Base-by-base conservation (phyloP, 2,888 invertebrate genomes). In the Hecatera dysodea region DNA sequence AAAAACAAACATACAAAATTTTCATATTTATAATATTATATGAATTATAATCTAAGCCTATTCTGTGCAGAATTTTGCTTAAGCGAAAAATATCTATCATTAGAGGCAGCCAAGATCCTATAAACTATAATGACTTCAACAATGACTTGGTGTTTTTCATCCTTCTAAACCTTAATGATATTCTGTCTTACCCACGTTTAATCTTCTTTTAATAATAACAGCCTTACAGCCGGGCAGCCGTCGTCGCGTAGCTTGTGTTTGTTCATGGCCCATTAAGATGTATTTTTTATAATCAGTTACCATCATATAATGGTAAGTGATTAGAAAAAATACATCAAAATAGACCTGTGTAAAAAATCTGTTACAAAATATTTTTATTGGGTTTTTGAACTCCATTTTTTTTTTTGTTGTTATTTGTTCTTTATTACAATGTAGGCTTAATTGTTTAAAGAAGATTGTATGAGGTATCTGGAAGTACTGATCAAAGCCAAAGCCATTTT, bases 121-220 rank as follows among this genome's bases (percentile, higher is more conserved):
- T 66, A 24, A 56, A 48, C 19, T 53, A 56, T 22, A 71, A 72
- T 68, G 63, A 71, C 52, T 65, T 27, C 33, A 50, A 44, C 48
- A 72, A 55, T 68, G 59, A 72, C 65, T 75, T 7, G 39, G 15
- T n/a, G 39, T 72, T 59, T 64, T 15, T 56, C 24, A 56, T 29
- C 7, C 12, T 57, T 39, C 17, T 22, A 22, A n/a, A 15, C 33
- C 6, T 22, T 56, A 50, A 71, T 56, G 12, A 60, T 56, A 69
- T 11, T 50, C 33, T 29, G 52, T 19, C 19, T n/a, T 42, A 33
- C 15, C 17, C 9, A 46, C 19, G 15, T 4, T 22, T 39, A 48
- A 55, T 39, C 8, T 67, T 33, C 15, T 27, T 15, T 22, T 17
- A 67, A 22, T 27, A 53, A 67, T 36, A 24, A n/a, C 17, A 9